phyloP scores from a whole-genome alignment of 2,888 invertebrate species.

The Fragum whitleyi region DNA sequence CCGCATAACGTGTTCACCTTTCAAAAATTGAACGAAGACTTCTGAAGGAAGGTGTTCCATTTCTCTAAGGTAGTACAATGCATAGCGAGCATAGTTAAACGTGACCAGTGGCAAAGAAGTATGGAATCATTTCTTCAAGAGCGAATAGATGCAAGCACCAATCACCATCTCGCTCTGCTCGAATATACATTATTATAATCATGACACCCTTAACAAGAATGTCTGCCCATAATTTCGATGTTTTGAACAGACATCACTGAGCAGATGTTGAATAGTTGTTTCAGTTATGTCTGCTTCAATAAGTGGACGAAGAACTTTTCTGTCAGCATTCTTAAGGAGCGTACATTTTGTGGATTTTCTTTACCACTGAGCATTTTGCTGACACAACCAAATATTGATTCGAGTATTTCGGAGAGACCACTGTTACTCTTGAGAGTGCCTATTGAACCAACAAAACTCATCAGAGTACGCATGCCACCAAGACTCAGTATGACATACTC shows the following conservation, averaged over 20 bases:
- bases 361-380: conserved; percentile 67
- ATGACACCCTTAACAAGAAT: conserved; percentile 60
- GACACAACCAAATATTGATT: conserved; percentile 64
- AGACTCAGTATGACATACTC: conserved; percentile 49
- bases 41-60: conserved; percentile 57
- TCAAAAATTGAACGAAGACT: conserved; percentile 46
- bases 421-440: conserved; percentile 64
- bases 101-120: conserved; percentile 69
- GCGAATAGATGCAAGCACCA: conserved; percentile 62
- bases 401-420: conserved; percentile 64
- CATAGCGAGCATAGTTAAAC: conserved; percentile 67
- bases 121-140: conserved; percentile 61
- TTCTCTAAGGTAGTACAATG: conserved; percentile 62
- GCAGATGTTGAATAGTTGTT: background rate
- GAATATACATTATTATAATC: conserved; percentile 60
- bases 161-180: conserved; percentile 64
- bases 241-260: background rate
- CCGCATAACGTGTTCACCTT: too few species aligned
- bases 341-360: conserved; percentile 49
- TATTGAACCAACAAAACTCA: conserved; percentile 68
- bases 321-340: conserved; percentile 40
- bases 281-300: too few species aligned
- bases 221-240: conserved; percentile 57
- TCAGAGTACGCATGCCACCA: conserved; percentile 70
- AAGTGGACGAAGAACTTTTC: conserved; percentile 36